Conservation (phyloP, 2,888 invertebrate genomes). For the Salpingus planirostris region DNA sequence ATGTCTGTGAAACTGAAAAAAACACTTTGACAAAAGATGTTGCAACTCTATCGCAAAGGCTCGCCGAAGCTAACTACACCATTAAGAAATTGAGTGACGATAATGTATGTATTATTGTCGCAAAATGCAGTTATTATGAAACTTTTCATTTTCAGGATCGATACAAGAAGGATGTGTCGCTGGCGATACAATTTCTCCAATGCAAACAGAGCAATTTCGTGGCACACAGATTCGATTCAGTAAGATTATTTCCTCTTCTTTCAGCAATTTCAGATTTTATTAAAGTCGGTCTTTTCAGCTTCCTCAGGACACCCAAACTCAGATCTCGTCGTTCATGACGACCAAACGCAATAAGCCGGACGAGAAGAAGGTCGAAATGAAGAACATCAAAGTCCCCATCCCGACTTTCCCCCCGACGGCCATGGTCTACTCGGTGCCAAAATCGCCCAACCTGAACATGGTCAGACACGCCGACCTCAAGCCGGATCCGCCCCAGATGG, state of each 20-base stretch:
- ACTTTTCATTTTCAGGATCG: slow-evolving; percentile 63
- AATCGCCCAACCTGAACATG: slow-evolving; percentile 36
- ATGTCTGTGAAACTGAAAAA: slow-evolving; percentile 86
- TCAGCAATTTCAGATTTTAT: not conserved
- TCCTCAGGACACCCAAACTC: slow-evolving; percentile 83
- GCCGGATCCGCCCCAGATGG: slow-evolving; percentile 54
- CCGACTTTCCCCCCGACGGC: slow-evolving; percentile 78
- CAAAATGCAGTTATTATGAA: slow-evolving; percentile 1
- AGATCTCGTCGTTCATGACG: slow-evolving; percentile 71
- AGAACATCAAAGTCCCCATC: slow-evolving; percentile 65
- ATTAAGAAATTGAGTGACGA: slow-evolving; percentile 76
- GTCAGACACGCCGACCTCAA: slow-evolving; percentile 39
- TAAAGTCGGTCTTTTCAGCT: slow-evolving; percentile 52
- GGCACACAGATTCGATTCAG: slow-evolving; percentile 81
- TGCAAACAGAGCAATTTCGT: slow-evolving; percentile 94
- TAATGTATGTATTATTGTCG: slow-evolving; percentile 74
- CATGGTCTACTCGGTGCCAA: slow-evolving; percentile 62
- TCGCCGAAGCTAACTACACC: slow-evolving; percentile 78
- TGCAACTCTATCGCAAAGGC: slow-evolving; percentile 70
- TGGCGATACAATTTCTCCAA: slow-evolving; percentile 88
- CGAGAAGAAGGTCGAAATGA: slow-evolving; percentile 42
- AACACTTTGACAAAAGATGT: slow-evolving; percentile 79
- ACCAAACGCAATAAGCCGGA: slow-evolving; percentile 49
- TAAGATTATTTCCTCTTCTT: slow-evolving; percentile 51
- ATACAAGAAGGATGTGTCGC: slow-evolving; percentile 86